Evolutionary conservation across 2,888 invertebrate species (phyloP).

Genomic region (Deilephila elpenor): DNA sequence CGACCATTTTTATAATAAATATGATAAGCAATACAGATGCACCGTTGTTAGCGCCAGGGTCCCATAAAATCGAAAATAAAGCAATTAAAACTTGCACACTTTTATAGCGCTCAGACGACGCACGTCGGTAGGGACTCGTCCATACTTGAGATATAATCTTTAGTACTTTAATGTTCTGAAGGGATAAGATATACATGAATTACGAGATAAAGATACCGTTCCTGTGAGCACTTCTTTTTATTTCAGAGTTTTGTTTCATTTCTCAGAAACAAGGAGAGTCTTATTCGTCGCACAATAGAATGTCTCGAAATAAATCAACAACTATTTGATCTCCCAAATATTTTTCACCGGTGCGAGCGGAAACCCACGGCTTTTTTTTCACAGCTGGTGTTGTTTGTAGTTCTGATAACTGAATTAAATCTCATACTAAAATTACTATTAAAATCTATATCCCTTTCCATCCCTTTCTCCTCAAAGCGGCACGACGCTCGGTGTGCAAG

Average conservation of each 20-base stretch:
- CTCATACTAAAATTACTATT: too few species aligned
- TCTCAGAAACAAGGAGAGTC: too few species aligned
- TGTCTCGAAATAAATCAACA: too few species aligned
- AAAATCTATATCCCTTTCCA: background rate
- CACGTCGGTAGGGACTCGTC: background rate
- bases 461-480: background rate
- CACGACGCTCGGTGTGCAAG: background rate
- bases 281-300: too few species aligned
- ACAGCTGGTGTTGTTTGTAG: too few species aligned
- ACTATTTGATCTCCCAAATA: too few species aligned
- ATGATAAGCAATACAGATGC: conserved; percentile 30
- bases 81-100: conserved; percentile 37
- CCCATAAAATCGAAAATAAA: conserved; percentile 42
- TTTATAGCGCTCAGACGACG: conserved; percentile 6
- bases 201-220: too few species aligned
- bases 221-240: too few species aligned
- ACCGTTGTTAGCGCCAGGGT: conserved; percentile 47
- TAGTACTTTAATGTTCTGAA: background rate
- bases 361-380: too few species aligned
- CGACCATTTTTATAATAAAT: background rate
- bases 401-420: too few species aligned
- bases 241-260: too few species aligned
- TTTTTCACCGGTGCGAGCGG: too few species aligned
- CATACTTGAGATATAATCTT: background rate
- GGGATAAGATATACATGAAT: background rate